Conservation (phyloP, 1,140 invertebrate species). For the Nylanderia fulva region DNA sequence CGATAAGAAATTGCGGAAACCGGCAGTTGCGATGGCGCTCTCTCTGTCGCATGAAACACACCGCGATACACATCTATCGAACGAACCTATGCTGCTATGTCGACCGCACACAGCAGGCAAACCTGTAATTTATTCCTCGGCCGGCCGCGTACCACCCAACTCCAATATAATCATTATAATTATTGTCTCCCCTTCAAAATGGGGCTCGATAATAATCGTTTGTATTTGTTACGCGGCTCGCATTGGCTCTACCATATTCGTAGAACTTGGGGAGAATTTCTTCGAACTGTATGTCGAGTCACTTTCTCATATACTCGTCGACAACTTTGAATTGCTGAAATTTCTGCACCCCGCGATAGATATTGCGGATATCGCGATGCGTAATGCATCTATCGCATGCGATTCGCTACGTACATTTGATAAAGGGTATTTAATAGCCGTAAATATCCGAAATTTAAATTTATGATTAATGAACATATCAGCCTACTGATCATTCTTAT, state of each 20-base stretch:
- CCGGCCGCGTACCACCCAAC: conserved; percentile 81
- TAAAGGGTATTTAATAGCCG: neutral
- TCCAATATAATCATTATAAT: conserved; percentile 85
- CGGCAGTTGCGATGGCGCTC: conserved; percentile 80
- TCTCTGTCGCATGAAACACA: conserved; percentile 75
- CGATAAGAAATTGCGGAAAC: conserved; percentile 82
- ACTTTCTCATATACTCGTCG: neutral
- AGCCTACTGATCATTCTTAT: neutral
- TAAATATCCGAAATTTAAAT: conserved; percentile 20
- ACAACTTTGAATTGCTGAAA: conserved; percentile 17
- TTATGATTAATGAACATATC: neutral
- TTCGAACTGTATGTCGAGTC: conserved; percentile 42
- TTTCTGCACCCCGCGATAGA: neutral
- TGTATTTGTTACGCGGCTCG: conserved; percentile 72
- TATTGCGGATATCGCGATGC: neutral
- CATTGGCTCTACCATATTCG: conserved; percentile 52
- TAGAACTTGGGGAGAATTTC: conserved; percentile 48
- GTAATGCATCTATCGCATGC: neutral
- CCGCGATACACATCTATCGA: conserved; percentile 76
- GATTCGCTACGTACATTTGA: neutral
- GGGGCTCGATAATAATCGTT: conserved; percentile 83
- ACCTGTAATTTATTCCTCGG: conserved; percentile 84
- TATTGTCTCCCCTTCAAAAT: conserved; percentile 84
- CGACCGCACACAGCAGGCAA: conserved; percentile 81
- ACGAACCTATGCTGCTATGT: conserved; percentile 82